Conservation (phyloP, 1,140 invertebrate species). For the Anoplophora glabripennis region DNA sequence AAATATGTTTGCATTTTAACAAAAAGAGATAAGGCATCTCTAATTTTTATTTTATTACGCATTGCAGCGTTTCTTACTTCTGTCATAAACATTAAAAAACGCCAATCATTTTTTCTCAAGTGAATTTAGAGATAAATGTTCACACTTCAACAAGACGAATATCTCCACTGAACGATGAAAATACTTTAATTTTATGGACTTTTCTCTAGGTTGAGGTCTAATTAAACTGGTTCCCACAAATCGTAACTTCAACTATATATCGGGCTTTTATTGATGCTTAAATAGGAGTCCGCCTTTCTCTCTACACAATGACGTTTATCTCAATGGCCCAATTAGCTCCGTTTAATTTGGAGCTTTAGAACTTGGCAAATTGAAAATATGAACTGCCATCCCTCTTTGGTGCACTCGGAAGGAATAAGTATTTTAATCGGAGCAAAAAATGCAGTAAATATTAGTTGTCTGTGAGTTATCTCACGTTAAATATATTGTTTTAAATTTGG, state of each 20-base stretch:
- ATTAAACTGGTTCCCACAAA: conserved; percentile 15
- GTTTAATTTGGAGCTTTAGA: conserved; percentile 11
- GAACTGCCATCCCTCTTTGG: conserved; percentile 2
- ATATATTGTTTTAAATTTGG: too few relatives aligned
- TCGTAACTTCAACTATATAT: not conserved
- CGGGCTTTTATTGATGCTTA: conserved; percentile 10
- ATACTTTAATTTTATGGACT: conserved; percentile 8
- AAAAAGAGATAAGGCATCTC: not conserved
- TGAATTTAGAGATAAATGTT: not conserved
- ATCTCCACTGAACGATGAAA: conserved; percentile 2
- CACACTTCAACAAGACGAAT: not conserved
- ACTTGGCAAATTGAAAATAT: too few relatives aligned
- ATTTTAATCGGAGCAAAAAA: too few relatives aligned
- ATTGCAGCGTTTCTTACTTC: not conserved
- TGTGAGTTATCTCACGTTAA: too few relatives aligned
- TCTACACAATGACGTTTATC: conserved; percentile 11
- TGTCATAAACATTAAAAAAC: not conserved
- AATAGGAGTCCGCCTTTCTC: not conserved
- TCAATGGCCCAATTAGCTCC: conserved; percentile 17
- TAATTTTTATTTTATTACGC: not conserved
- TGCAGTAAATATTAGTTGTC: too few relatives aligned
- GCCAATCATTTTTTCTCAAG: too few relatives aligned
- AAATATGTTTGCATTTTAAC: too few relatives aligned
- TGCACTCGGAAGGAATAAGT: not conserved
- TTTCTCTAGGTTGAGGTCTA: conserved; percentile 8